Conservation (phyloP, 2,113 vertebrate species). For the Thryonomys swinderianus region DNA sequence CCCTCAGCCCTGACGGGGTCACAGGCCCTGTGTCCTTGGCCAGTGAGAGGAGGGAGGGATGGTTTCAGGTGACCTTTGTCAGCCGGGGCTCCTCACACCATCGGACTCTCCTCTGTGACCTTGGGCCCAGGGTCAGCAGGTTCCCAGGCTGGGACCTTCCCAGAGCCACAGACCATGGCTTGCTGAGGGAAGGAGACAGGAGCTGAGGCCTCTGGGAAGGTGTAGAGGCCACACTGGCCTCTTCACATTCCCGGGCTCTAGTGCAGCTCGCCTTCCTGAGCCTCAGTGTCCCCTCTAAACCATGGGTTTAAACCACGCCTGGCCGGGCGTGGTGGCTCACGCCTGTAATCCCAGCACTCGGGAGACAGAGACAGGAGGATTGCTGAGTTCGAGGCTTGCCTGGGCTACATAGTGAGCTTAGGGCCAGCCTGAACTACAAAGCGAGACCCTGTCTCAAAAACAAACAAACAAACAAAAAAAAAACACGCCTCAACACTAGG, state of each 20-base stretch:
- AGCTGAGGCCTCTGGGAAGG: neutral
- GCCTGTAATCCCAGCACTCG: no score
- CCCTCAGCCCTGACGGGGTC: slow-evolving; percentile 64
- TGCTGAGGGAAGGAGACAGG: neutral
- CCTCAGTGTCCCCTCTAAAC: neutral
- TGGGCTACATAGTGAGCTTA: no score
- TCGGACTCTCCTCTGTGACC: neutral
- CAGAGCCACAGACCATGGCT: neutral
- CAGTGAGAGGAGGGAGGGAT: neutral
- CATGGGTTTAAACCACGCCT: neutral
- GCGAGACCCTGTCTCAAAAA: no score
- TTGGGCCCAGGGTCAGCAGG: slow-evolving; percentile 57
- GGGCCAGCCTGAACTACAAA: no score
- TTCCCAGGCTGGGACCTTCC: slow-evolving; percentile 64
- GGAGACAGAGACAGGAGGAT: no score
- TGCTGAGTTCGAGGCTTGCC: no score
- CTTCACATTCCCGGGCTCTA: neutral
- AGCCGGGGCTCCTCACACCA: neutral
- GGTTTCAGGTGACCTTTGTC: slow-evolving; percentile 60
- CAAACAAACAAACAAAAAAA: no score
- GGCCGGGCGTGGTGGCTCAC: no score
- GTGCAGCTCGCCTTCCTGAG: neutral
- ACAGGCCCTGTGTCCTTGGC: neutral
- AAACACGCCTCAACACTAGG: no score
- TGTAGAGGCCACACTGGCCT: neutral